phyloP scores from a whole-genome alignment of 2,888 invertebrate genomes.

The Globia sparganii region DNA sequence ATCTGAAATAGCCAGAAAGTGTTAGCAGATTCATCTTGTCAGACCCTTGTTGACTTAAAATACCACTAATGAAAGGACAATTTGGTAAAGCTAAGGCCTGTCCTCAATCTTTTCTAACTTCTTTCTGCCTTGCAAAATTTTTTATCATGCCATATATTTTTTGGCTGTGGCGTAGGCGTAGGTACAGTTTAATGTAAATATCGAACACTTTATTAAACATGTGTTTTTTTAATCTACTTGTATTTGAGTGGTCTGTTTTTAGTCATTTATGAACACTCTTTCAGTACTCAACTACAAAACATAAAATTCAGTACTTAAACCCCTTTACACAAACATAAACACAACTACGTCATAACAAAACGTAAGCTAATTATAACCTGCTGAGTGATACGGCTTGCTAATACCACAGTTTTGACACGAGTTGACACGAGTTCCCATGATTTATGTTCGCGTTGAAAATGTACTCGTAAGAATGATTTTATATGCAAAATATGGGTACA shows the following conservation, averaged over 20 bases:
- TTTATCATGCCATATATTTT: background rate
- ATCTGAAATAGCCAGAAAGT: slow-evolving; percentile 23
- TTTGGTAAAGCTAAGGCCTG: background rate
- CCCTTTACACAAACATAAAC: slow-evolving; percentile 34
- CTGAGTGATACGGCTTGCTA: slow-evolving; percentile 61
- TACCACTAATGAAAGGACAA: background rate
- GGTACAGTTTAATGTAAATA: too few relatives aligned
- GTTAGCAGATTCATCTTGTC: background rate
- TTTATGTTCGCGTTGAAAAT: slow-evolving; percentile 61
- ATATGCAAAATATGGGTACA: slow-evolving; percentile 51
- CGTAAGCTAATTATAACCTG: slow-evolving; percentile 65
- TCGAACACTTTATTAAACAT: too few relatives aligned
- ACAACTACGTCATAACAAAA: slow-evolving; percentile 52
- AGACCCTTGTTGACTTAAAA: too few relatives aligned
- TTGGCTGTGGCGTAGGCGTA: too few relatives aligned
- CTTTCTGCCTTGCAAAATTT: background rate
- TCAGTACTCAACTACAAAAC: background rate
- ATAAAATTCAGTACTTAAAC: background rate
- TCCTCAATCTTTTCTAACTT: background rate
- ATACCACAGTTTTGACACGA: slow-evolving; percentile 61
- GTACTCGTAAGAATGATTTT: slow-evolving; percentile 42
- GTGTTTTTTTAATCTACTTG: too few relatives aligned
- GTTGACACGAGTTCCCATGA: slow-evolving; percentile 52
- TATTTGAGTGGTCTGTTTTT: too few relatives aligned
- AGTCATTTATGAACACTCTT: too few relatives aligned